A percentile compares a stretch with the other conserved stretches of the same genome.
These are phyloP conservation scores for Aythya fuligula DNA, from an alignment of 2,797 vertebrate genomes.

Conservation along the genomic window DNA sequence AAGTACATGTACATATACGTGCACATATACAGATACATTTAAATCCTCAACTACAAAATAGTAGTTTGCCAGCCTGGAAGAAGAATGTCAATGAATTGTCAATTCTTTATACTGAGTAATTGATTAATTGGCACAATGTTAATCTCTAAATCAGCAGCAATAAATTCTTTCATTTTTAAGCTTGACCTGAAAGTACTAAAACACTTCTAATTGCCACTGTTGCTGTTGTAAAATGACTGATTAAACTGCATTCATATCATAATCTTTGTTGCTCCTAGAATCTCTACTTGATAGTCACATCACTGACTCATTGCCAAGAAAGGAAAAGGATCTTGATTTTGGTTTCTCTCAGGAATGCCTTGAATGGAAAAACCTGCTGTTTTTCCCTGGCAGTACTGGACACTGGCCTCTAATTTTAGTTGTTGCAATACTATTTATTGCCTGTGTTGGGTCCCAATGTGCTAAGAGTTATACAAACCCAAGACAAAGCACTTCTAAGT, in stretches of 20 bases:
- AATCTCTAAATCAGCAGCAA: slow-evolving; percentile 79
- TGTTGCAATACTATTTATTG: background rate
- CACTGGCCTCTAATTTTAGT: background rate
- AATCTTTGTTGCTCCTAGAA: slow-evolving; percentile 65
- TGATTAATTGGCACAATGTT: slow-evolving; percentile 79
- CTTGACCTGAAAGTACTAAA: slow-evolving; percentile 76
- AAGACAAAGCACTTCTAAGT: background rate
- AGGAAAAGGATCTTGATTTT: background rate
- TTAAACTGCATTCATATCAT: slow-evolving; percentile 56
- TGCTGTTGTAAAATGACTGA: slow-evolving; percentile 68
- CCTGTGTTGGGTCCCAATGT: background rate
- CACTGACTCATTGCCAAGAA: slow-evolving; percentile 27
- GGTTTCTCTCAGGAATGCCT: background rate
- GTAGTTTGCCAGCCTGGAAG: slow-evolving; percentile 70
- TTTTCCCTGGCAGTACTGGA: background rate
- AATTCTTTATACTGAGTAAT: slow-evolving; percentile 70
- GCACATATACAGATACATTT: background rate
- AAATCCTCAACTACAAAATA: slow-evolving; percentile 41
- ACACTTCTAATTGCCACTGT: slow-evolving; percentile 67
- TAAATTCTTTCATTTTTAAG: slow-evolving; percentile 76
- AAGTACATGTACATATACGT: background rate
- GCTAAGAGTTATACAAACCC: background rate
- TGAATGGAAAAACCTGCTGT: background rate
- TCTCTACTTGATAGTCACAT: slow-evolving; percentile 28
- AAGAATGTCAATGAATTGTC: slow-evolving; percentile 78